Percentiles rank a stretch among this genome's conserved stretches.
Conservation (phyloP, 2,113 vertebrate species). For the Nymphicus hollandicus region DNA sequence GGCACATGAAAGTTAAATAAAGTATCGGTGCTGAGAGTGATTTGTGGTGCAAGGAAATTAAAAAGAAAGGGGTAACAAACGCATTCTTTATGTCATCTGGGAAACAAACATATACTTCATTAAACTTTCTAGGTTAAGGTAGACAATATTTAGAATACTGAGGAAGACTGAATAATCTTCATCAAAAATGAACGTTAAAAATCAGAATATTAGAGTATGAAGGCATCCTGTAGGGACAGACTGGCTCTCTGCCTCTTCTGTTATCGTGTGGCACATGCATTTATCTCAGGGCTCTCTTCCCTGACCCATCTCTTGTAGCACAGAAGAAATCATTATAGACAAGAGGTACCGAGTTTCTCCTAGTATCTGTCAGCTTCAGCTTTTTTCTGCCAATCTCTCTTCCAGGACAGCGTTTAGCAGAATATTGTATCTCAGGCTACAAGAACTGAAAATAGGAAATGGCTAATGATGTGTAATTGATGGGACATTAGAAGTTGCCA, state of each 20-base stretch:
- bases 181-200: neutral
- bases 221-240: neutral
- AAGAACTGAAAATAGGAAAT: neutral
- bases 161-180: neutral
- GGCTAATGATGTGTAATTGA: slow-evolving; percentile 1
- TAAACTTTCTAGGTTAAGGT: neutral
- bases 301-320: neutral
- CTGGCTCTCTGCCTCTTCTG: neutral
- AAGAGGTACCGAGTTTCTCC: neutral
- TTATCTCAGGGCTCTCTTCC: neutral
- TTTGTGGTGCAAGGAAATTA: neutral
- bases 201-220: neutral
- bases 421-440: neutral
- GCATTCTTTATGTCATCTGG: neutral
- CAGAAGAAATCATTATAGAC: neutral
- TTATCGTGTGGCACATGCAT: neutral
- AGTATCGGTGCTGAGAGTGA: neutral
- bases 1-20: neutral
- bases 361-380: neutral
- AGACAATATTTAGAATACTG: neutral
- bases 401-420: neutral
- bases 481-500: neutral
- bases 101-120: neutral
- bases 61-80: neutral
- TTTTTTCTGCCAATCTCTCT: neutral